Conservation (phyloP, 1,140 invertebrate species). For the Trichonephila clavata region DNA sequence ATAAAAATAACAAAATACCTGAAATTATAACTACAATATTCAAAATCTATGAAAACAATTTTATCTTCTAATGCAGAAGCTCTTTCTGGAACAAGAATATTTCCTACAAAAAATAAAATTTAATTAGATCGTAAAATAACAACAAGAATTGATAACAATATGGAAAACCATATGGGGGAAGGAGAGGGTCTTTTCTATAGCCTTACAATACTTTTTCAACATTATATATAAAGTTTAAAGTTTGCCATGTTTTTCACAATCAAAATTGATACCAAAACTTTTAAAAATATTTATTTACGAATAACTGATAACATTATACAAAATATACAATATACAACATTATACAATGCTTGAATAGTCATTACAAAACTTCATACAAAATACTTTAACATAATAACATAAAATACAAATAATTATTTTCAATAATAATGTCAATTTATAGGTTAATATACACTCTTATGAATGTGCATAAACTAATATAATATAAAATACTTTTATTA, state of each 20-base stretch:
- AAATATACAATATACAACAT: too few species aligned
- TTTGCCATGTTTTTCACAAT: too few species aligned
- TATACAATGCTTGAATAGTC: too few species aligned
- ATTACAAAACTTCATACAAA: not conserved
- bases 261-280: too few species aligned
- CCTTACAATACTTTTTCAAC: too few species aligned
- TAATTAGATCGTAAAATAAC: not conserved
- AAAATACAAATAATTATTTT: not conserved
- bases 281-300: too few species aligned
- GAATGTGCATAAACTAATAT: not conserved
- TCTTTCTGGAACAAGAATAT: constrained; percentile 82
- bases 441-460: not conserved
- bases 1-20: constrained; percentile 78
- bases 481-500: not conserved
- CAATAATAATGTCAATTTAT: not conserved
- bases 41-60: constrained; percentile 92
- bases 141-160: not conserved
- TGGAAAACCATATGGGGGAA: too few species aligned
- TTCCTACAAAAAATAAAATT: constrained; percentile 76
- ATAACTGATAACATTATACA: too few species aligned
- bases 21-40: constrained; percentile 97
- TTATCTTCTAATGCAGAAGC: constrained; percentile 82
- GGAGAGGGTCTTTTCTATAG: too few species aligned
- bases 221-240: too few species aligned
- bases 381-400: too few species aligned